Evolutionary conservation across 64 coral and sea anemone genomes (phyloP).

Genomic region (Dendronephthya gigantea): DNA sequence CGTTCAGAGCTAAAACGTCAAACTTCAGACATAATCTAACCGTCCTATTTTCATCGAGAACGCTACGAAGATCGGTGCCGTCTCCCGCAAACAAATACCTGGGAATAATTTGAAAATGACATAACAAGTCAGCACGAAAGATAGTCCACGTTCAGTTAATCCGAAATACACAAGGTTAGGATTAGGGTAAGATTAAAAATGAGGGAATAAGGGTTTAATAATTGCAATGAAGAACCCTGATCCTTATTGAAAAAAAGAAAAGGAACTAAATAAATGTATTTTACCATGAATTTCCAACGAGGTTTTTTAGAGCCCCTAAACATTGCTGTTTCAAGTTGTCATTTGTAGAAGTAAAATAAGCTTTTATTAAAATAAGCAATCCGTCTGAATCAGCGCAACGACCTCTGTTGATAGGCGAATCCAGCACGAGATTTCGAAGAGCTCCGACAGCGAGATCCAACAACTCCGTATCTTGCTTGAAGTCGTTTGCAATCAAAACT

Average conservation of each 20-base stretch:
- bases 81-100: background rate
- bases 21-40: background rate
- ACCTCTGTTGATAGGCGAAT: constrained; percentile 47
- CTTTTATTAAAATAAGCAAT: constrained; percentile 33
- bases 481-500: background rate
- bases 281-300: constrained; percentile 69
- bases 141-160: too few relatives aligned
- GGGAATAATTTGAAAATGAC: too few relatives aligned
- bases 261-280: background rate
- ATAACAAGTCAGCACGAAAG: too few relatives aligned
- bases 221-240: too few relatives aligned
- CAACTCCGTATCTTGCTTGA: constrained; percentile 46
- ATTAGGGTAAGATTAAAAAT: too few relatives aligned
- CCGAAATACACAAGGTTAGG: too few relatives aligned
- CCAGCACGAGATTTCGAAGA: constrained; percentile 53
- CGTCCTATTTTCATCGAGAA: background rate
- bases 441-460: constrained; percentile 49
- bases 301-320: constrained; percentile 62
- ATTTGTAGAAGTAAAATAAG: constrained; percentile 40
- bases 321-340: constrained; percentile 29
- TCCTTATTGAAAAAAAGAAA: background rate
- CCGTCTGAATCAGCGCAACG: constrained; percentile 51
- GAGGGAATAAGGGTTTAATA: too few relatives aligned
- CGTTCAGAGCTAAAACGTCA: background rate
- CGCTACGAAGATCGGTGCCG: background rate